Percentiles rank a stretch among this genome's conserved stretches.
These are phyloP conservation scores for Volucella bombylans DNA, from an alignment of 2,888 invertebrate species.

Conservation along the genomic window DNA sequence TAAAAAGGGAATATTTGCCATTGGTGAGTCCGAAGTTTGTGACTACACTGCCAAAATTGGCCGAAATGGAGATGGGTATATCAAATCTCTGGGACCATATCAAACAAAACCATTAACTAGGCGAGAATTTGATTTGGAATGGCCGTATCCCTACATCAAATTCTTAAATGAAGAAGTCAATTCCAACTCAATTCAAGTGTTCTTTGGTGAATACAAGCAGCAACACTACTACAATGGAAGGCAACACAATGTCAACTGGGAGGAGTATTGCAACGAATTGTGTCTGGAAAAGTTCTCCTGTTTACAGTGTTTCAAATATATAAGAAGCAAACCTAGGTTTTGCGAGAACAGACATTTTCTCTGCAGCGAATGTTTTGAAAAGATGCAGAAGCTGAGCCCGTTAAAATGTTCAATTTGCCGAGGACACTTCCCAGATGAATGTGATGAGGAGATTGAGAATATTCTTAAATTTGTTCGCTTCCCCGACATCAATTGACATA, in stretches of 20 bases:
- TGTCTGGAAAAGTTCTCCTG: conserved; percentile 68
- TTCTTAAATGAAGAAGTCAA: conserved; percentile 57
- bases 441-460: conserved; percentile 63
- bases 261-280: conserved; percentile 16
- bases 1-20: conserved; percentile 69
- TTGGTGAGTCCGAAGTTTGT: conserved; percentile 67
- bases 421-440: conserved; percentile 68
- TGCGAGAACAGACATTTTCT: conserved; percentile 73
- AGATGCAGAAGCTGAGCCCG: neutral
- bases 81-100: conserved; percentile 67
- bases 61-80: conserved; percentile 52
- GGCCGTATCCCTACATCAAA: conserved; percentile 49
- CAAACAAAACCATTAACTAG: conserved; percentile 9
- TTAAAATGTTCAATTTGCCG: conserved; percentile 72
- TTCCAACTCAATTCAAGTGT: conserved; percentile 63
- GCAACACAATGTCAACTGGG: conserved; percentile 48
- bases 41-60: conserved; percentile 69
- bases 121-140: conserved; percentile 48
- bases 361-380: conserved; percentile 67
- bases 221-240: conserved; percentile 60
- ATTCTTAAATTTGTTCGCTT: conserved; percentile 62
- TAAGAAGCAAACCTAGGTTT: conserved; percentile 70
- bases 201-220: conserved; percentile 71
- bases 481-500: conserved; percentile 27
- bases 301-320: conserved; percentile 69